Evolutionary conservation across 2,888 invertebrate genomes (phyloP), one percentile per base, ranked within the genome.

Genomic region (Eupithecia pulchellata): DNA sequence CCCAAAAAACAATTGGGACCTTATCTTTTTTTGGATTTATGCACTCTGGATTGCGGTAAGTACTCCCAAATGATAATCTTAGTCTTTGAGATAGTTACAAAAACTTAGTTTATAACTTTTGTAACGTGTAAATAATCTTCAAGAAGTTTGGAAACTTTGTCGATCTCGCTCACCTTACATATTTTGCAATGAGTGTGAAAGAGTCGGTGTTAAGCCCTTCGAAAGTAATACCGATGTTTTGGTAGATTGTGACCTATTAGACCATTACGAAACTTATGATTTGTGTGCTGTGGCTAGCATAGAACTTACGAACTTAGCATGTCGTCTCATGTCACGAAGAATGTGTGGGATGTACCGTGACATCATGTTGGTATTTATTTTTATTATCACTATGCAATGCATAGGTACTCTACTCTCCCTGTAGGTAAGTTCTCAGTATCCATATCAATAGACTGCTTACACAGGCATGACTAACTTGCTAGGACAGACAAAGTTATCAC

Each of bases 1-100:
- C 11, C 34, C 61, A 85, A 81, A 82, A 83, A 85, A 88, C 88
- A 89, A 85, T 85, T 84, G 86, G 82, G 80, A 79, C 81, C 85
- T 86, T 87, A 83, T 83, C 82, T 86, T 83, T 87, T 90, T 89
- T 93, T 91, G 93, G 93, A 93, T 93, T 91, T 92, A 93, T 93
- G 93, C 90, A 88, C 88, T 88, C 88, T 90, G 90, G 87, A 87
- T 81, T 81, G 87, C 91, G 91, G 93, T 93, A 83, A 91, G 93
- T 89, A 74, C 27, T 62, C 62, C 68, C 68, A 57, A 74, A 73
- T 68, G 4, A 30, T 20, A 11, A 9, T 32, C 13, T 60, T n/a
- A 72, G 81, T 79, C 83, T 81, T 87, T 84, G 88, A 89, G 90
- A 87, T 88, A 88, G 78, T 86, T 83, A 30, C n/a, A 30, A 29